Base-by-base conservation (phyloP, 2,113 vertebrate species). In the Danionella cerebrum region DNA sequence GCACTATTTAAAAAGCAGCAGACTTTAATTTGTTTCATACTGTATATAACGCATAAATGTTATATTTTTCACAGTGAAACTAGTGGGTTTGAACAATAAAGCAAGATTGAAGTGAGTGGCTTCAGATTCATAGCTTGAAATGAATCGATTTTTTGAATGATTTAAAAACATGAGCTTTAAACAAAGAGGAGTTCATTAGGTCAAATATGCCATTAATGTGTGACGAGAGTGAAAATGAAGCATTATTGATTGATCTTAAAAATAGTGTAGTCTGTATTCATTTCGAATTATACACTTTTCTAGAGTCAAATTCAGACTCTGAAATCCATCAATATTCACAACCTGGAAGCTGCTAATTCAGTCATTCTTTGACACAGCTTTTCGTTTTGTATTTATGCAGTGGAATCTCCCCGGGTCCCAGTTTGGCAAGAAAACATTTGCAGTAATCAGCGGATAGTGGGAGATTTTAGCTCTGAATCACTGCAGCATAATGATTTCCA, bases 31-130 rank as follows among this genome's bases (percentile, higher is more conserved):
- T 70, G 65, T 52, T 53, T 65, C 64, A 45, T 54, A 67, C 36
- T n/a, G n/a, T n/a, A n/a, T n/a, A 67, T 25, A 60, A 63, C 65
- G 58, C 71, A 71, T 81, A 62, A 76, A 82, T n/a, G n/a, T 82
- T 78, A 79, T 78, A 73, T 36, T 55, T 50, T 25, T 27, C 24
- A 25, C 42, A 42, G 33, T 35, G 24, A 55, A 52, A 39, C 39
- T 35, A 6, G 65, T n/a, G 7, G 19, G 42, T 35, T 7, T 22
- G 19, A 22, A 42, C 36, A 6, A 58, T 38, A 59, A 29, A 44
- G n/a, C 31, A 31, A 33, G 39, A 60, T 60, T 60, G 42, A 21
- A 44, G n/a, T n/a, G n/a, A n/a, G n/a, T n/a, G n/a, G n/a, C n/a
- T n/a, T n/a, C n/a, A n/a, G n/a, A n/a, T n/a, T n/a, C 12, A 31